Percentiles rank a stretch among this genome's conserved stretches.
These are phyloP conservation scores for Cirrhinus molitorella DNA, from an alignment of 2,797 vertebrate genomes.

Conservation along the genomic window DNA sequence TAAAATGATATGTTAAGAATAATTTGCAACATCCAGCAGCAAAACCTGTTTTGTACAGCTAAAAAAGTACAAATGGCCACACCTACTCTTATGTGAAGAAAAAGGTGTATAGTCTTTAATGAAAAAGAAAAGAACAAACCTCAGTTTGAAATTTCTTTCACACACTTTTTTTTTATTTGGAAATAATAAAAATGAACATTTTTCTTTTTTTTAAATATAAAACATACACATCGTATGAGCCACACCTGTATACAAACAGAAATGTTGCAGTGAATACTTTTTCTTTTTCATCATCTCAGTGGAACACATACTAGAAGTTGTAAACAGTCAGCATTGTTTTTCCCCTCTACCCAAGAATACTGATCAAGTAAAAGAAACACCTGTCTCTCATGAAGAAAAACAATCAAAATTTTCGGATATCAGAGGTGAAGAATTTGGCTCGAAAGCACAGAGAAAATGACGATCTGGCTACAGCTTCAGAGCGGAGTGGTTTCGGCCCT, in stretches of 20 bases:
- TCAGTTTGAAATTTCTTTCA: constrained; percentile 73
- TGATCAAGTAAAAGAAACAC: constrained; percentile 73
- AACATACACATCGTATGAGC: constrained; percentile 87
- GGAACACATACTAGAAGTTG: constrained; percentile 80
- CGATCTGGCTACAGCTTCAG: constrained; percentile 85
- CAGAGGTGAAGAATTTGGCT: constrained; percentile 39
- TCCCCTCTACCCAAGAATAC: constrained; percentile 75
- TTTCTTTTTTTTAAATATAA: constrained; percentile 80
- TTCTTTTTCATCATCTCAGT: constrained; percentile 74
- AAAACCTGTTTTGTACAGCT: no score
- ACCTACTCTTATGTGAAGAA: no score
- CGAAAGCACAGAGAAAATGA: constrained; percentile 81
- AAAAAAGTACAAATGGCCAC: no score
- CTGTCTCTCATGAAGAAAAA: constrained; percentile 79
- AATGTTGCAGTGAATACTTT: constrained; percentile 81
- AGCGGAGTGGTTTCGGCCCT: constrained; percentile 31
- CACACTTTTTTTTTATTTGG: constrained; percentile 85
- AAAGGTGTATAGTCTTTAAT: not conserved
- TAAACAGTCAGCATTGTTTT: constrained; percentile 81
- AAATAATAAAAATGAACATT: constrained; percentile 87
- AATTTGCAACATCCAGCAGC: no score
- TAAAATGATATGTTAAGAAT: no score
- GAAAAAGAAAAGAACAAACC: constrained; percentile 50
- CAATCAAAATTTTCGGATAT: constrained; percentile 71
- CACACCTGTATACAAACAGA: constrained; percentile 87